Evolutionary conservation across 2,797 vertebrate genomes (phyloP), one percentile per base, ranked within the genome.

Genomic region (Poeciliopsis paucimaculata): DNA sequence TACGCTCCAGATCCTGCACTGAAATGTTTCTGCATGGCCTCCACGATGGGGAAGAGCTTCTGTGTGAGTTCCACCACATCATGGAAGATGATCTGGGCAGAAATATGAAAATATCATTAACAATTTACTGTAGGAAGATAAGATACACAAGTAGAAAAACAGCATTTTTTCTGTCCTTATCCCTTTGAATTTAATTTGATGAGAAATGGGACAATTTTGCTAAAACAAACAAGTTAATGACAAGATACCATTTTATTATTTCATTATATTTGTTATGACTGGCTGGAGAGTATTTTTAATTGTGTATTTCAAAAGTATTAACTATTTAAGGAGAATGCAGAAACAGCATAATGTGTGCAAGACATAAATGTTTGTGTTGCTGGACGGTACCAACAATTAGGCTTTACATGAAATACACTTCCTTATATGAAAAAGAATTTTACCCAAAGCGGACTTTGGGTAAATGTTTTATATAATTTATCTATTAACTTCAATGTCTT

Each of bases 1-100:
- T 99, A 99, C 66, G 98, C 95, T 23, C 98, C 97, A 0, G 96
- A 96, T 83, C 98, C 98, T 0, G 98, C 97, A 0, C 98, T 99
- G 96, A 99, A 99, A 92, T 98, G 96, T 87, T 97, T 98, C 96
- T 99, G 98, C 98, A 99, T 98, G 89, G 97, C 96, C 92, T 97
- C 96, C 46, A 99, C 97, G 0, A 98, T 90, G 0, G 98, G 98
- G 81, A 97, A 98, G 76, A 99, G 96, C 94, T 97, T 97, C 85
- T 97, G 96, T 0, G 97, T 97, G 90, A 99, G 94, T 53, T 89
- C 91, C 0, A 87, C 93, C 31, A 98, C 98, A 36, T 98, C 96
- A 0, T 99, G 98, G 94, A 98, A 97, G 79, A 96, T 88, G 36
- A 98, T 96, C 98, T 99, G 92, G 1, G 80, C 6, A 47, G 26